phyloP scores from a whole-genome alignment of 2,113 vertebrate species.

The Pholis gunnellus region DNA sequence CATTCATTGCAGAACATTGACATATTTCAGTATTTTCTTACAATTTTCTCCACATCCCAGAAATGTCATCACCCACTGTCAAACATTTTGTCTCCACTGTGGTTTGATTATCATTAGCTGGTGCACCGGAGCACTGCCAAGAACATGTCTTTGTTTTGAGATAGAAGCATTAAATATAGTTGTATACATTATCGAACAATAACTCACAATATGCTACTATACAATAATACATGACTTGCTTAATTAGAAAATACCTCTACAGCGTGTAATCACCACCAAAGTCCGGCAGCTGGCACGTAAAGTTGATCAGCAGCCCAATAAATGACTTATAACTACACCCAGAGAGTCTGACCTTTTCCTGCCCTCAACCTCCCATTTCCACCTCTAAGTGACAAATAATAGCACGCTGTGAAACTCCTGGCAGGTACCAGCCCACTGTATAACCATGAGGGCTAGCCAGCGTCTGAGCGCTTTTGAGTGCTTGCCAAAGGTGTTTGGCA shows the following conservation, averaged over 20 bases:
- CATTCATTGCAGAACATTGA: background rate
- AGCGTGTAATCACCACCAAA: background rate
- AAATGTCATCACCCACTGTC: constrained; percentile 1
- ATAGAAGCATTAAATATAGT: background rate
- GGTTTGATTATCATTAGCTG: constrained; percentile 3
- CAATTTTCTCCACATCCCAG: background rate
- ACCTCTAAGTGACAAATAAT: constrained; percentile 57
- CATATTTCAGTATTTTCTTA: background rate
- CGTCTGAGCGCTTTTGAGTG: constrained; percentile 51
- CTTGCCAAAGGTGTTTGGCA: constrained; percentile 65
- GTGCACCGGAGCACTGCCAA: background rate
- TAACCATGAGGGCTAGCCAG: constrained; percentile 31
- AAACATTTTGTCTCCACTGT: background rate
- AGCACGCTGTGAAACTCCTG: constrained; percentile 33
- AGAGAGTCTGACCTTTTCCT: constrained; percentile 36
- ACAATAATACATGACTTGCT: background rate
- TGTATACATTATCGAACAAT: background rate
- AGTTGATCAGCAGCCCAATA: constrained; percentile 1
- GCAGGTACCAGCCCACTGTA: constrained; percentile 42
- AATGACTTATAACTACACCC: constrained; percentile 4
- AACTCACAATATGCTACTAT: background rate
- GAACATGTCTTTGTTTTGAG: background rate
- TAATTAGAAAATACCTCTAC: background rate
- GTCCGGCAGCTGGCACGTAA: background rate
- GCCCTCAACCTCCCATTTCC: constrained; percentile 38